Evolutionary conservation across 2,797 vertebrate genomes (phyloP).

Genomic region (Chiloscyllium punctatum): DNA sequence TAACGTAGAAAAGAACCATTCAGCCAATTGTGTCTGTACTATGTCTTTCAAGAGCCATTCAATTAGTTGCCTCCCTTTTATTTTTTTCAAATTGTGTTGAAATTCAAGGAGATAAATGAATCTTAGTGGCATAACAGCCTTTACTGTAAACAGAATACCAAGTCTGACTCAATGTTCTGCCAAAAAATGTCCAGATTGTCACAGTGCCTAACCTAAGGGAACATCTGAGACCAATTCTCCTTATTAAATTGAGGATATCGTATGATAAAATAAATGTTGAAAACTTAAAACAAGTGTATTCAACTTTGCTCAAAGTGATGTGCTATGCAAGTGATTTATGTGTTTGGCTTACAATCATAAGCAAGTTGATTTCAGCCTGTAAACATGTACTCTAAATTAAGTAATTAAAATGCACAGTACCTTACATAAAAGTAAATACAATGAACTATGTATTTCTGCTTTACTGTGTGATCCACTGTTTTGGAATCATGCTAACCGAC

Average conservation of each 20-base stretch:
- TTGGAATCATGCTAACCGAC: not conserved
- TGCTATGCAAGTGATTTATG: not conserved
- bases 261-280: not conserved
- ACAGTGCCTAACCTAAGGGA: not conserved
- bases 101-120: not conserved
- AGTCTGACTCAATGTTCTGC: not conserved
- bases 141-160: not conserved
- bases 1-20: not conserved
- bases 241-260: not conserved
- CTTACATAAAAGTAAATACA: not conserved
- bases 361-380: constrained; percentile 18
- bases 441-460: not conserved
- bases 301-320: not conserved
- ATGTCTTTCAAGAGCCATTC: not conserved
- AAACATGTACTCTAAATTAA: not conserved
- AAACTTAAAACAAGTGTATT: not conserved
- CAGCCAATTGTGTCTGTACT: not conserved
- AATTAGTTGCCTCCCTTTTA: not conserved
- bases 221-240: not conserved
- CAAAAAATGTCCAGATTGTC: not conserved
- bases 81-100: not conserved
- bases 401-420: constrained; percentile 16
- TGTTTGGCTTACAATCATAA: not conserved
- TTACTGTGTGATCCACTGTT: not conserved
- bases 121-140: not conserved